Evolutionary conservation across 2,888 invertebrate species (phyloP), one percentile per base, ranked within the genome.

Genomic region (Epirrhoe alternata): DNA sequence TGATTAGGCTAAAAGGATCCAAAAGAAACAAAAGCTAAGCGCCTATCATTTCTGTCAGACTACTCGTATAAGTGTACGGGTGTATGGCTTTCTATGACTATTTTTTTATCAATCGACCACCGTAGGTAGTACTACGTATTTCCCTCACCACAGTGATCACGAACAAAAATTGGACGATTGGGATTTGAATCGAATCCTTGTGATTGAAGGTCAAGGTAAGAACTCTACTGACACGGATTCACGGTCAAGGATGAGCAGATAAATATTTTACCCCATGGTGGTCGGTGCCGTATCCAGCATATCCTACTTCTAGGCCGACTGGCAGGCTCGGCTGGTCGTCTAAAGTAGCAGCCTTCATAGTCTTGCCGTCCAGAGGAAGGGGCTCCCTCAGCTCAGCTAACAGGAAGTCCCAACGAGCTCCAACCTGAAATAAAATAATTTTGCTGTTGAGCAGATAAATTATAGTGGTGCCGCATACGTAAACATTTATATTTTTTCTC

Each of bases 341-440:
- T 38, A 92, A 77, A 1, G 75, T 71, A 0, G 86, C 87, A 1
- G 86, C 89, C 0, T 76, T 86, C 35, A 92, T 85, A 10, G 74
- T 82, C 57, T 77, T 82, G 55, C 84, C 86, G 70, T 92, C 83
- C 57, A 93, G 67, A 0, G 82, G 82, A 8, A 93, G 75, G 0
- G 92, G 88, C 6, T 86, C 80, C n/a, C 72, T 79, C 50, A 93
- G 75, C 72, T 93, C 92, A 0, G 80, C 92, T 51, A 93, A 73
- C 47, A 93, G 67, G 78, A 87, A 92, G 81, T 93, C 93, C 85
- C 85, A 92, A 61, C 85, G 81, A 7, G 92, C 93, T 35, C 83
- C 89, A 24, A 93, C 89, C 92, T 93, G 76, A 6, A 56, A 50
- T 49, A 10, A 12, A 55, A 50, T 8, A 47, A 38, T 17, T 10